Evolutionary conservation across 2,113 vertebrate species (phyloP), one percentile per base, ranked within the genome.

Genomic region (Beaufortia kweichowensis): DNA sequence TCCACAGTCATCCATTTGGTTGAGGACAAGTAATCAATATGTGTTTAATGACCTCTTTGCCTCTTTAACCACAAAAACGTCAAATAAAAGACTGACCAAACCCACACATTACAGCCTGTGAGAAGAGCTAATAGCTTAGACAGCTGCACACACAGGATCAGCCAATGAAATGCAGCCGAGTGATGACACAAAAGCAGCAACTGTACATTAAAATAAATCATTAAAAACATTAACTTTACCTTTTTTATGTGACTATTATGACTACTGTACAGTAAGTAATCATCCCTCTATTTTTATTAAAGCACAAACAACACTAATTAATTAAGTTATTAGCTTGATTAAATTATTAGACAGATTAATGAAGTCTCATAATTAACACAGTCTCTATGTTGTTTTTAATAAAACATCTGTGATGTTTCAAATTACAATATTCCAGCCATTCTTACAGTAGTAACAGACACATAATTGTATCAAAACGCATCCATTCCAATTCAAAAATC

Each of bases 91-190:
- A 3, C 31, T 24, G 48, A 17, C 33, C 53, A 59, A 59, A 17
- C 53, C 23, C 17, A 11, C 23, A 41, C 21, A 71, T 26, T 71
- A 28, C 5, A 19, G 28, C 29, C 14, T 55, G 29, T 15, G 50
- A 35, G 46, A 29, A 56, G n/a, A 17, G 29, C 50, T 55, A 17
- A 56, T 0, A n/a, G 21, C 50, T 15, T 3, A 39, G n/a, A 56
- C 68, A 70, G 50, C 29, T 70, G 68, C 31, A 57, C 29, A 71
- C 28, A 57, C 50, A 57, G 33, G 31, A 50, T 39, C 6, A 11
- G 50, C 50, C 50, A 53, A 53, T 26, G 23, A 41, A 59, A 59
- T 26, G 15, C 31, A 59, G 31, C 29, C 1, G 3, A 39, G 31
- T 26, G 7, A 23, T 57, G 55, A n/a, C 19, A n/a, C 17, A n/a